Evolutionary conservation across 2,888 invertebrate genomes (phyloP).

Genomic region (Steinernema carpocapsae): DNA sequence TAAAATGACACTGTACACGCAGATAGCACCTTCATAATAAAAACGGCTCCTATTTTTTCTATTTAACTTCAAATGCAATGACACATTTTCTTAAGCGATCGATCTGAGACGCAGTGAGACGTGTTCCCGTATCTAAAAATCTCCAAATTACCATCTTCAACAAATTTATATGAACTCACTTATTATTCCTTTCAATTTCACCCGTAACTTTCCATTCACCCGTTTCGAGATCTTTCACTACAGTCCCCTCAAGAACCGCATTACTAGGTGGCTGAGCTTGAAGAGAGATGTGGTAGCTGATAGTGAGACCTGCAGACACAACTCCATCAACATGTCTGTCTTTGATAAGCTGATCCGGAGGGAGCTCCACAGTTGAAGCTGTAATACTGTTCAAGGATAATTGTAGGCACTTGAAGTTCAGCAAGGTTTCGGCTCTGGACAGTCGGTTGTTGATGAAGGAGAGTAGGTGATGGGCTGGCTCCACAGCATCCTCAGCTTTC

Average conservation of each 20-base stretch:
- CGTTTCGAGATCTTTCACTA: conserved; percentile 46
- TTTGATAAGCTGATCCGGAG: conserved; percentile 37
- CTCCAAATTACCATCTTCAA: neutral
- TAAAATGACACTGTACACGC: no score
- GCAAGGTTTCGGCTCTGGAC: neutral
- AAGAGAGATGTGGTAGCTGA: conserved; percentile 49
- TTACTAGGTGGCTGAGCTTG: conserved; percentile 45
- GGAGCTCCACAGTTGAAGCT: conserved; percentile 39
- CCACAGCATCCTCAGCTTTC: conserved; percentile 42
- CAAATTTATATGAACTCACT: conserved; percentile 35
- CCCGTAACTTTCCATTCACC: conserved; percentile 44
- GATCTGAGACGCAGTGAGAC: conserved; percentile 50
- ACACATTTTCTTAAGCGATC: conserved; percentile 50
- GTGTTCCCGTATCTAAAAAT: conserved; percentile 51
- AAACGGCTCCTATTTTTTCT: neutral
- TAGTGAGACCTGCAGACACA: conserved; percentile 36
- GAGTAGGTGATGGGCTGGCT: conserved; percentile 40
- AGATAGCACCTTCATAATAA: no score
- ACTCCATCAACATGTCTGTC: conserved; percentile 35
- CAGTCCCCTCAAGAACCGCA: conserved; percentile 46
- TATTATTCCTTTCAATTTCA: conserved; percentile 54
- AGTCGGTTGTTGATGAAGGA: neutral
- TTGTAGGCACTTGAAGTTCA: neutral
- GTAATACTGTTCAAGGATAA: conserved; percentile 30
- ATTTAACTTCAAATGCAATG: conserved; percentile 43